A percentile compares a stretch with the other conserved stretches of the same genome.
These are phyloP conservation scores for Epinotia brunnichana DNA, from an alignment of 2,888 invertebrate species.

Conservation along the genomic window DNA sequence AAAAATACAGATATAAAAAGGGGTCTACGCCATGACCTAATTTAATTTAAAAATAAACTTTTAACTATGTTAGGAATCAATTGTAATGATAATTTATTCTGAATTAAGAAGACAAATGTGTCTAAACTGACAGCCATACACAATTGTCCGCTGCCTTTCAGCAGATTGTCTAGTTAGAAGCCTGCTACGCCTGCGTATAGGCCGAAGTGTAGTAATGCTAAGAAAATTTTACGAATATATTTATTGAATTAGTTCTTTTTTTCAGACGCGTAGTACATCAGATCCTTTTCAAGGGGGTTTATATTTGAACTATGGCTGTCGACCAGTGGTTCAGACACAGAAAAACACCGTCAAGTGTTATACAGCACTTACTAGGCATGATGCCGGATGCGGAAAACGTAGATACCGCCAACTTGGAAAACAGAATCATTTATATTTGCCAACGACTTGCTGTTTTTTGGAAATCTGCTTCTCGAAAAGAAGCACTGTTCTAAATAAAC, in stretches of 20 bases:
- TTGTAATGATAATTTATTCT: neutral
- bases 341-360: conserved; percentile 5
- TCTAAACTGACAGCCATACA: too few relatives aligned
- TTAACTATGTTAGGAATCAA: conserved; percentile 1
- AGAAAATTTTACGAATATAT: neutral
- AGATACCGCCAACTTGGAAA: neutral
- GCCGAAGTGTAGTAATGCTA: too few relatives aligned
- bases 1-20: too few relatives aligned
- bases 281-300: conserved; percentile 3
- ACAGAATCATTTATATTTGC: neutral
- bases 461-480: too few relatives aligned
- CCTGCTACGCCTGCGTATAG: neutral
- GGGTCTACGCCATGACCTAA: too few relatives aligned
- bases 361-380: neutral
- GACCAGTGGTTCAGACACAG: conserved; percentile 8
- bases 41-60: neutral
- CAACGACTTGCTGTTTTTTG: too few relatives aligned
- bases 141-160: neutral
- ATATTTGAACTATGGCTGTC: conserved; percentile 10
- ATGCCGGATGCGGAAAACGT: neutral
- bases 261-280: neutral
- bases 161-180: conserved; percentile 8
- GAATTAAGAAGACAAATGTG: conserved; percentile 3
- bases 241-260: neutral
- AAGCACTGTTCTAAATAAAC: too few relatives aligned